These are phyloP conservation scores for Galerucella calmariensis DNA, from an alignment of 2,888 invertebrate genomes.

Conservation along the genomic window DNA sequence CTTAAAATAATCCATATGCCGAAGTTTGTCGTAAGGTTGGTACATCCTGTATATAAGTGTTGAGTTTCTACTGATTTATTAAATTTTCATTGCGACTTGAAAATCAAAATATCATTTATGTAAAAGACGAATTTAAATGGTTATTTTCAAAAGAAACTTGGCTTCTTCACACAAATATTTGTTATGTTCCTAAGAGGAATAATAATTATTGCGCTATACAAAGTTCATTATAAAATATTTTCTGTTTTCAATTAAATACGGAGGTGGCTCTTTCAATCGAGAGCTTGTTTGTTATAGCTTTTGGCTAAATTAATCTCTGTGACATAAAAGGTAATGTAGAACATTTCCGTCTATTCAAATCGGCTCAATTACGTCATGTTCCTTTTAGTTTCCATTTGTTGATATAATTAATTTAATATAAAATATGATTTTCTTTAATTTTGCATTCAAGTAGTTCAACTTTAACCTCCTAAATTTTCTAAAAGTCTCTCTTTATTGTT, in stretches of 20 bases:
- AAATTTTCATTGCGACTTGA: too few relatives aligned
- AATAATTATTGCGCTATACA: background rate
- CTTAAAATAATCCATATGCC: too few relatives aligned
- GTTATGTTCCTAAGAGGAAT: background rate
- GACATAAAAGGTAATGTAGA: slow-evolving; percentile 5
- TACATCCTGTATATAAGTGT: too few relatives aligned
- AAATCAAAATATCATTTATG: too few relatives aligned
- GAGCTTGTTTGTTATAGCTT: slow-evolving; percentile 28
- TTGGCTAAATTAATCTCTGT: slow-evolving; percentile 31
- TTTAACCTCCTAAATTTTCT: background rate
- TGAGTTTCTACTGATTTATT: too few relatives aligned
- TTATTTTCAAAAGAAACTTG: background rate
- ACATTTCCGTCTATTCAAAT: slow-evolving; percentile 25
- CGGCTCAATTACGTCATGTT: slow-evolving; percentile 28
- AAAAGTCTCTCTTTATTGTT: background rate
- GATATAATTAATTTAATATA: slow-evolving; percentile 26
- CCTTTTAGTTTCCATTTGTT: slow-evolving; percentile 17
- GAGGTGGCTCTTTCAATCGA: background rate
- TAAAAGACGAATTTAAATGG: too few relatives aligned
- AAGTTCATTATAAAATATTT: slow-evolving; percentile 13
- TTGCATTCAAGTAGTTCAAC: background rate
- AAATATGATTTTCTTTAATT: too few relatives aligned
- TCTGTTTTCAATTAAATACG: slow-evolving; percentile 23
- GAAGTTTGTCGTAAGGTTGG: too few relatives aligned
- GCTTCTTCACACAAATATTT: background rate